Percentiles rank a stretch among this genome's conserved stretches.
phyloP scores from a whole-genome alignment of 1,140 invertebrate genomes.

The Goniozus legneri region DNA sequence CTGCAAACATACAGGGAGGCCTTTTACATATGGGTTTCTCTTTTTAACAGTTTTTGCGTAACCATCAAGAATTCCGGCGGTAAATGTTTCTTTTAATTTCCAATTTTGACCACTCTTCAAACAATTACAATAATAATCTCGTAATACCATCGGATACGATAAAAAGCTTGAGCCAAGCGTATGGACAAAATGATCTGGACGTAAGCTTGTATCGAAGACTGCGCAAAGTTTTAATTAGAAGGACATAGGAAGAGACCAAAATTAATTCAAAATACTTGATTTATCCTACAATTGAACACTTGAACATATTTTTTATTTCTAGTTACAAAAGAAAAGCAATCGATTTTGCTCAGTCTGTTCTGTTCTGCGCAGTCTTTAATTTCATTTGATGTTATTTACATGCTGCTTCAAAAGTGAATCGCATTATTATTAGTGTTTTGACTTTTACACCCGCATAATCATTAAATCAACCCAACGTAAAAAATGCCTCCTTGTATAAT shows the following conservation, averaged over 20 bases:
- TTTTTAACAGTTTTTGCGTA: constrained; percentile 2
- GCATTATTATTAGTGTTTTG: constrained; percentile 35
- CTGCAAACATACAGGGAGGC: constrained; percentile 51
- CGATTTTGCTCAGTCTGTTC: too few relatives aligned
- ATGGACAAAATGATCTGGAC: constrained; percentile 31
- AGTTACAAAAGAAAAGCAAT: too few relatives aligned
- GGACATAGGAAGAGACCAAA: too few relatives aligned
- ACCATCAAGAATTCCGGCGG: too few relatives aligned
- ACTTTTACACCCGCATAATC: constrained; percentile 30
- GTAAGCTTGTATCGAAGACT: constrained; percentile 34
- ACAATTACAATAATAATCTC: too few relatives aligned
- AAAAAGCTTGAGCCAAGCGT: constrained; percentile 42
- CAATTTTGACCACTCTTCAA: too few relatives aligned
- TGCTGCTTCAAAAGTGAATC: constrained; percentile 43
- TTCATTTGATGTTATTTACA: constrained; percentile 50
- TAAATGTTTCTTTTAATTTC: too few relatives aligned
- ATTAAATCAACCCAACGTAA: constrained; percentile 39
- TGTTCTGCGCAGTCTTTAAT: constrained; percentile 31
- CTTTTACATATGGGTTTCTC: constrained; percentile 37
- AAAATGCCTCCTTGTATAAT: constrained; percentile 34
- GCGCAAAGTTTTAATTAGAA: constrained; percentile 17
- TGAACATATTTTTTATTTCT: too few relatives aligned
- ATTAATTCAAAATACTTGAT: too few relatives aligned
- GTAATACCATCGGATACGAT: too few relatives aligned
- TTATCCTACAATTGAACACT: too few relatives aligned